These are phyloP conservation scores for Drosophila eugracilis DNA, from an alignment of 1,140 invertebrate species.

Conservation along the genomic window DNA sequence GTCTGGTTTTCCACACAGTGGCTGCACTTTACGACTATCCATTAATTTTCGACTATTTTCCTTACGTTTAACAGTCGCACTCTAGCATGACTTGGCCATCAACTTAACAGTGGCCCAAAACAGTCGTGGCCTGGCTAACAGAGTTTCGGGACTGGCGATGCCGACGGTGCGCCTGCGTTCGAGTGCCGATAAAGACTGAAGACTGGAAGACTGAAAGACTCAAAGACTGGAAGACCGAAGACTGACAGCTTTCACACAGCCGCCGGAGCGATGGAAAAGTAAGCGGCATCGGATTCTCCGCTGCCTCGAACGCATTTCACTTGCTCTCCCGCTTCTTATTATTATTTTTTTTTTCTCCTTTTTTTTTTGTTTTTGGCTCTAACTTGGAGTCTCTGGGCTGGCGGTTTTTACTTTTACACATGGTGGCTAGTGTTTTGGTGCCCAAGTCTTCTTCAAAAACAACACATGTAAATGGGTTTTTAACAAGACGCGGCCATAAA, in stretches of 20 bases:
- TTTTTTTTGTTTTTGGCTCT: constrained; percentile 43
- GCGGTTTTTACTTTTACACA: constrained; percentile 80
- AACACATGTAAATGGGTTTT: constrained; percentile 79
- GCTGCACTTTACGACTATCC: constrained; percentile 58
- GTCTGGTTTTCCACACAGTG: constrained; percentile 51
- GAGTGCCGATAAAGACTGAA: constrained; percentile 72
- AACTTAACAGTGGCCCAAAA: constrained; percentile 38
- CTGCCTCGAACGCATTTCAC: constrained; percentile 71
- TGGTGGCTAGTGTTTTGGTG: constrained; percentile 18
- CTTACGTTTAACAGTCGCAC: constrained; percentile 46
- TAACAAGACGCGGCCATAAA: constrained; percentile 76
- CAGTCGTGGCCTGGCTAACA: constrained; percentile 41
- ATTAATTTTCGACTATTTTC: constrained; percentile 51
- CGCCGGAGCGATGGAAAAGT: constrained; percentile 59
- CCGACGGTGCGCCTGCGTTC: constrained; percentile 63
- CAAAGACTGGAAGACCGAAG: constrained; percentile 7
- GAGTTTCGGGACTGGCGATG: constrained; percentile 9
- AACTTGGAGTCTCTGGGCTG: constrained; percentile 23
- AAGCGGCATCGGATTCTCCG: constrained; percentile 49
- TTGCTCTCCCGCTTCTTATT: constrained; percentile 50
- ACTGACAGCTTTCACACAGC: constrained; percentile 76
- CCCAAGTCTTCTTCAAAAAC: constrained; percentile 27
- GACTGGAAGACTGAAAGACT: constrained; percentile 2
- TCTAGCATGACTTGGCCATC: constrained; percentile 42
- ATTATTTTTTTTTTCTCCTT: constrained; percentile 15